Evolutionary conservation across 2,113 vertebrate genomes (phyloP).

Genomic region (Labrus mixtus): DNA sequence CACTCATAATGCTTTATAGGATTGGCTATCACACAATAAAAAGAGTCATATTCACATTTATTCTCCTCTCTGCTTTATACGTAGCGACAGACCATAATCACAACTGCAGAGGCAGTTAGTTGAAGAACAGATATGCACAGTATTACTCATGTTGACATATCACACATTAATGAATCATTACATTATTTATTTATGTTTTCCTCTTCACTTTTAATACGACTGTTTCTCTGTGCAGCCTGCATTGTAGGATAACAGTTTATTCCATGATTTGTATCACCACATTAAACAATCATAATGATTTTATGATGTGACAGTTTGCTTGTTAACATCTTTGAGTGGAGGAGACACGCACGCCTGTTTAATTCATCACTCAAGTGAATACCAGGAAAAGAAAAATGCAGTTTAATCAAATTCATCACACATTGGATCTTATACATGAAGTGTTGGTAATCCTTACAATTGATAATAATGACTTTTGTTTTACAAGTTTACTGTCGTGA

Average conservation of each 20-base stretch:
- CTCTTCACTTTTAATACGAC: conserved; percentile 2
- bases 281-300: conserved; percentile 33
- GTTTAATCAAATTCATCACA: background rate
- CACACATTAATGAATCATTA: conserved; percentile 10
- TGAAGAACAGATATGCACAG: background rate
- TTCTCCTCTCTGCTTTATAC: conserved; percentile 24
- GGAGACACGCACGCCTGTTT: background rate
- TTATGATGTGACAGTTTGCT: conserved; percentile 8
- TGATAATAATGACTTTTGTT: background rate
- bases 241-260: conserved; percentile 13
- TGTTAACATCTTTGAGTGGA: conserved; percentile 16
- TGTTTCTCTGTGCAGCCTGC: conserved; percentile 5
- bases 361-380: background rate
- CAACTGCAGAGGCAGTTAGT: conserved; percentile 1
- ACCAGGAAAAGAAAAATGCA: background rate
- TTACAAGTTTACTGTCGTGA: background rate
- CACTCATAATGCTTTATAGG: conserved; percentile 23
- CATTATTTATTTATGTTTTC: conserved; percentile 32
- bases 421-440: too few species aligned
- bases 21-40: conserved; percentile 29
- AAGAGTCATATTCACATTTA: conserved; percentile 21
- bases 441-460: too few species aligned
- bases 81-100: background rate
- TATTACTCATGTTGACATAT: conserved; percentile 37
- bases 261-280: conserved; percentile 7